phyloP scores from a whole-genome alignment of 2,888 invertebrate genomes.

The Hesperia comma region DNA sequence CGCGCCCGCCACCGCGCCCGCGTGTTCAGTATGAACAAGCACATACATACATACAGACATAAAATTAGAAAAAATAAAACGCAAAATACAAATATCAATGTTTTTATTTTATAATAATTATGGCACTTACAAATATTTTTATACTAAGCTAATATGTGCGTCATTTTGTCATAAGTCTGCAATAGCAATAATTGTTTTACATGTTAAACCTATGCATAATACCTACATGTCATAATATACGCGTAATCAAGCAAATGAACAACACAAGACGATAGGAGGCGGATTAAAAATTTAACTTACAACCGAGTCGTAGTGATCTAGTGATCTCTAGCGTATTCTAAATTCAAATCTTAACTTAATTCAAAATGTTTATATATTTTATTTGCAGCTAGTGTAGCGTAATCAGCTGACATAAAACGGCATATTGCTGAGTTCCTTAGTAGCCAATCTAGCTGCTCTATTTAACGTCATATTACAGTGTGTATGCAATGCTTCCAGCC shows the following conservation, averaged over 20 bases:
- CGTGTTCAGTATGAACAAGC: too few species aligned
- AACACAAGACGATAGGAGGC: background rate
- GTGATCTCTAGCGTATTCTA: background rate
- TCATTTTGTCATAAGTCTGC: too few species aligned
- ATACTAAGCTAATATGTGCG: too few species aligned
- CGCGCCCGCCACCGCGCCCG: too few species aligned
- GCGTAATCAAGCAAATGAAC: too few species aligned
- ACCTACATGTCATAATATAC: too few species aligned
- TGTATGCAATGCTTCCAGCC: conserved; percentile 84
- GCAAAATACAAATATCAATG: background rate
- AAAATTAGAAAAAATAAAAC: background rate
- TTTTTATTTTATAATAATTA: background rate
- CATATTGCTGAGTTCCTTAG: conserved; percentile 82
- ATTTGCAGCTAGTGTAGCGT: background rate
- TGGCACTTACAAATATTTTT: background rate
- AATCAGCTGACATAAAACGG: conserved; percentile 67
- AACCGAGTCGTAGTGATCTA: too few species aligned
- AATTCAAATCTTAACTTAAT: background rate
- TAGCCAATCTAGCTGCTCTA: conserved; percentile 83
- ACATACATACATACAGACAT: too few species aligned
- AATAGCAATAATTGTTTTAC: too few species aligned
- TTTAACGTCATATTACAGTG: conserved; percentile 86
- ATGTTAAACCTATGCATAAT: too few species aligned
- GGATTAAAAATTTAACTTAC: background rate
- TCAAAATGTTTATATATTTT: background rate